A percentile compares a stretch with the other conserved stretches of the same genome.
Evolutionary conservation across 2,797 vertebrate genomes (phyloP).

Genomic region (Simalia tracyae): DNA sequence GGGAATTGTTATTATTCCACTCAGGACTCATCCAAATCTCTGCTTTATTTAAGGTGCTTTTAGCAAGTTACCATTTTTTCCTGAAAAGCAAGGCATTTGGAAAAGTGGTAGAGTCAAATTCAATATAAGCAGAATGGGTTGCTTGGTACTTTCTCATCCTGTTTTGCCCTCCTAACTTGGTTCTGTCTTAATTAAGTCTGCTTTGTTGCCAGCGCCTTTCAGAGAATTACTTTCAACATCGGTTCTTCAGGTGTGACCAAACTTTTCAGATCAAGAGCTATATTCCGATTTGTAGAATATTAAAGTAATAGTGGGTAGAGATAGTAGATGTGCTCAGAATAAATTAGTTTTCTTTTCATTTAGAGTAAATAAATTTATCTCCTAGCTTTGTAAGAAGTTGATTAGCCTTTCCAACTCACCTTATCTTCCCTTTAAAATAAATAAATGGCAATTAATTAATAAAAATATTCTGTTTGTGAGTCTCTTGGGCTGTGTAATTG

Average conservation of each 20-base stretch:
- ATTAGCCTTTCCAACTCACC: background rate
- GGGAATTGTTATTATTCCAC: background rate
- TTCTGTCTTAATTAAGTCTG: background rate
- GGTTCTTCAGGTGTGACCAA: background rate
- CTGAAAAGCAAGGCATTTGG: background rate
- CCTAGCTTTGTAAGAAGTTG: background rate
- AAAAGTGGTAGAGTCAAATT: background rate
- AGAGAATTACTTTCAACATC: background rate
- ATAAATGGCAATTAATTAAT: background rate
- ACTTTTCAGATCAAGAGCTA: background rate
- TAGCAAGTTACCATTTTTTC: background rate
- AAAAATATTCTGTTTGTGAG: background rate
- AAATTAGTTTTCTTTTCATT: background rate
- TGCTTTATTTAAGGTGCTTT: background rate
- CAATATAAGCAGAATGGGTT: too few species aligned
- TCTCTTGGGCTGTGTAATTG: background rate
- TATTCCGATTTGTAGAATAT: background rate
- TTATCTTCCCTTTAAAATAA: background rate
- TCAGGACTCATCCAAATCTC: background rate
- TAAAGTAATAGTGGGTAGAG: background rate
- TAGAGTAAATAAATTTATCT: background rate
- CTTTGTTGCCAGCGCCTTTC: background rate
- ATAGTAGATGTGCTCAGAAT: background rate
- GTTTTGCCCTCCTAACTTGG: background rate
- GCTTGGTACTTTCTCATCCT: background rate